A percentile compares a stretch with the other conserved stretches of the same genome.
phyloP scores from a whole-genome alignment of 2,797 vertebrate genomes.

The Pterois miles region DNA sequence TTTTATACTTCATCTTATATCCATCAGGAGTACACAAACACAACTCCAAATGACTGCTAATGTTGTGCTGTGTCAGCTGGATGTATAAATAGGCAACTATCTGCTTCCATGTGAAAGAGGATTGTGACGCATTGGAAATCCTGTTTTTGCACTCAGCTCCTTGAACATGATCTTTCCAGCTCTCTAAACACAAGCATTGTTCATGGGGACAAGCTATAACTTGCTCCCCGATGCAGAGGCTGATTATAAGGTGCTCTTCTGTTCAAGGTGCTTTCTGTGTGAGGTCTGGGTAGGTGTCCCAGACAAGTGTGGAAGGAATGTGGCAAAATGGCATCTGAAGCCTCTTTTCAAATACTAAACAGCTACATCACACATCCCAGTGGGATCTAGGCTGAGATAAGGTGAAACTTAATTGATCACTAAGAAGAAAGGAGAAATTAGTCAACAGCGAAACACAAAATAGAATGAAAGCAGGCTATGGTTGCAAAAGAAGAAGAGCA shows the following conservation, averaged over 20 bases:
- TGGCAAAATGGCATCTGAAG: slow-evolving; percentile 35
- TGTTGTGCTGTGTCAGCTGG: rapidly evolving
- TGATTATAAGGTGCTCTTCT: slow-evolving; percentile 66
- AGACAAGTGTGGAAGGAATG: slow-evolving; percentile 64
- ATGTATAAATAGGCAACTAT: neutral
- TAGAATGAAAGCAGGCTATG: neutral
- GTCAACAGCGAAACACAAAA: neutral
- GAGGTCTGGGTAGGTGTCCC: slow-evolving; percentile 55
- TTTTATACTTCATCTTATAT: too few species aligned
- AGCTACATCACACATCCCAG: slow-evolving; percentile 2
- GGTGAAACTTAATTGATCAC: neutral
- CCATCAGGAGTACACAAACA: neutral
- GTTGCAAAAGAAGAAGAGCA: neutral
- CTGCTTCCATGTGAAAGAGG: neutral
- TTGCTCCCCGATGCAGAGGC: slow-evolving; percentile 36
- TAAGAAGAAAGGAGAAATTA: neutral
- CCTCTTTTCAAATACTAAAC: slow-evolving; percentile 27
- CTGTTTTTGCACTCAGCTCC: slow-evolving; percentile 33
- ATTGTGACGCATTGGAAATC: slow-evolving; percentile 8
- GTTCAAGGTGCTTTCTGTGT: slow-evolving; percentile 51
- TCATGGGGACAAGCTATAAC: slow-evolving; percentile 56
- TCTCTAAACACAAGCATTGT: slow-evolving; percentile 63
- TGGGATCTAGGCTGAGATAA: neutral
- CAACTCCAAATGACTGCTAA: neutral
- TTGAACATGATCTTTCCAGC: slow-evolving; percentile 59